Conservation (phyloP, 35 echinoderm and acorn worm species). For the Heliocidaris erythrogramma region DNA sequence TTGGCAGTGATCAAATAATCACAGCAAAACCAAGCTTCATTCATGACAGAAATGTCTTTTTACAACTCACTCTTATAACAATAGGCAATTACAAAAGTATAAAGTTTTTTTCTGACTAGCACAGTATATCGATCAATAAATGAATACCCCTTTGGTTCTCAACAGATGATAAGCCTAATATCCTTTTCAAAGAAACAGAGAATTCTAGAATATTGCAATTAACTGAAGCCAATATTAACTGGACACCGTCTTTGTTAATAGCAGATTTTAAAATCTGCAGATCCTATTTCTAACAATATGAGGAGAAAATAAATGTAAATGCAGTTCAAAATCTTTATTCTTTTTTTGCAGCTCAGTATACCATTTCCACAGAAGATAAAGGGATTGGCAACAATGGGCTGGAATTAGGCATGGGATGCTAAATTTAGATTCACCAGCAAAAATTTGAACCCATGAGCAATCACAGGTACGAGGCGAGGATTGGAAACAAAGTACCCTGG, state of each 20-base stretch:
- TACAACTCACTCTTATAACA: too few species aligned
- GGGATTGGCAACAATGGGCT: neutral
- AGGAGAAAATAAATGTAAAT: neutral
- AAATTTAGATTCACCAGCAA: neutral
- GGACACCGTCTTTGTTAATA: neutral
- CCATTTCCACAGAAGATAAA: neutral
- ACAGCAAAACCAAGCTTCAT: too few species aligned
- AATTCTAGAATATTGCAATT: neutral
- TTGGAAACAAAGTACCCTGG: neutral
- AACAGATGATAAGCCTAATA: too few species aligned
- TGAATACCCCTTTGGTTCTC: too few species aligned
- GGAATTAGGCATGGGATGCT: neutral
- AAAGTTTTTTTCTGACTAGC: too few species aligned
- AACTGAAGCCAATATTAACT: neutral
- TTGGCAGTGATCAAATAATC: too few species aligned
- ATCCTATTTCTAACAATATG: neutral
- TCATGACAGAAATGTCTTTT: too few species aligned
- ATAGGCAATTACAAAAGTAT: too few species aligned
- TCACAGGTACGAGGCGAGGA: neutral
- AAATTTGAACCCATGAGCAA: neutral
- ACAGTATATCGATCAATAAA: too few species aligned
- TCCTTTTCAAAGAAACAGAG: too few species aligned
- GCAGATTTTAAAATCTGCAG: neutral
- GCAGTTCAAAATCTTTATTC: neutral
- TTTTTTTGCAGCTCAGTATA: neutral